These are phyloP conservation scores for Ennomos erosarius DNA, from an alignment of 2,888 invertebrate species.

Conservation along the genomic window DNA sequence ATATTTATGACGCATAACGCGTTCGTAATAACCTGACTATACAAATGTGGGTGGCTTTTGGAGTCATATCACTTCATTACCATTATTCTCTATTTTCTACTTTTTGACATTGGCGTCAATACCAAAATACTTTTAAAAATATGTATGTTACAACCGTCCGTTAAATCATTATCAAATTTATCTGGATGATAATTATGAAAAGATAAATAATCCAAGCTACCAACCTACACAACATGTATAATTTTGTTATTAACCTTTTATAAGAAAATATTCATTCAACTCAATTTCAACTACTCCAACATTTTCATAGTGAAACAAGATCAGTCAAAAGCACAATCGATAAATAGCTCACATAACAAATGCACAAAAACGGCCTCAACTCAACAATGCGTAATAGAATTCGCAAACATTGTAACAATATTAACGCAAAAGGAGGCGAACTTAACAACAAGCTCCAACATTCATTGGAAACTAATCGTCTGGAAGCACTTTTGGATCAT, in stretches of 20 bases:
- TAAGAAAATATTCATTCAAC: conserved; percentile 7
- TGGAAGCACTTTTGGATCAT: conserved; percentile 77
- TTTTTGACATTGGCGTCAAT: background rate
- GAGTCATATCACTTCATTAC: conserved; percentile 80
- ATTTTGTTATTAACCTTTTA: background rate
- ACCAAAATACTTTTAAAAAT: no score
- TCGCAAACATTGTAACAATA: conserved; percentile 83
- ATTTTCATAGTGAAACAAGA: conserved; percentile 60
- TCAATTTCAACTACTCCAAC: conserved; percentile 4
- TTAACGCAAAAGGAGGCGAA: conserved; percentile 83
- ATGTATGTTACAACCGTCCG: no score
- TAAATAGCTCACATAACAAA: conserved; percentile 68
- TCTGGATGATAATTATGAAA: no score
- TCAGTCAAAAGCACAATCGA: conserved; percentile 71
- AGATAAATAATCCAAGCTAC: no score
- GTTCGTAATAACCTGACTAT: conserved; percentile 78
- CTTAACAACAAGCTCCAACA: conserved; percentile 83
- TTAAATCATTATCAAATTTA: no score
- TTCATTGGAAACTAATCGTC: conserved; percentile 79
- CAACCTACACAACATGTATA: background rate
- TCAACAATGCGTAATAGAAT: conserved; percentile 83
- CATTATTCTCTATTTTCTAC: conserved; percentile 42
- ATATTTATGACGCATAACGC: conserved; percentile 85
- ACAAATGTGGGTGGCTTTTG: conserved; percentile 83
- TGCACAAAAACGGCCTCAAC: conserved; percentile 62